Base-by-base conservation (phyloP, 2,888 invertebrate genomes). In the Cheilosia variabilis region DNA sequence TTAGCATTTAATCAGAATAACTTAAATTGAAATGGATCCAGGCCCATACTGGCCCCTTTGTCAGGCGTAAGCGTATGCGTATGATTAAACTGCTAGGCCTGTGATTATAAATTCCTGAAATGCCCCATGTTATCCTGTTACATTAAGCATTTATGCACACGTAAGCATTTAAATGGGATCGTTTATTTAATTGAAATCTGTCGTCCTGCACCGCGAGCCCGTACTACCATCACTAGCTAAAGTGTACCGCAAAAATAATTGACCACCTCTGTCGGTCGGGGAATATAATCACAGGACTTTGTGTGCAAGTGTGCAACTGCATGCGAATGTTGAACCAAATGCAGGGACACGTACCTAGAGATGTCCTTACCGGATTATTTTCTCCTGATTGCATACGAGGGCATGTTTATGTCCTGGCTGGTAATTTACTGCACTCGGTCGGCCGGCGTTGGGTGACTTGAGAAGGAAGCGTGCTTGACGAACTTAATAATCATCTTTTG, bases 1-100 rank as follows among this genome's bases (percentile, higher is more conserved):
- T 87, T 78, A 82, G 82, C 77, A 87, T 87, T 87, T 87, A 87
- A 87, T 87, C 87, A 82, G 78, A 87, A 87, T 87, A 87, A 87
- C 82, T 87, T 82, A 87, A 87, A 87, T 87, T 78, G 82, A 87
- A 82, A 87, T 78, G 78, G 77, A 87, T 87, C 87, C 78, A 73
- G 10, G 43, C 27, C 19, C 45, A 24, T 15, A n/a, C 27, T 5
- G 10, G 22, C 13, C 31, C 45, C 47, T n/a, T 22, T 53, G 4
- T 57, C 55, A 9, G 9, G 10, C 34, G 34, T 58, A 15, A 15
- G 4, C 19, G 24, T 24, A 13, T 24, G 15, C 24, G 45, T 73
- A 60, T 80, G 79, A 79, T 84, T 75, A 57, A 65, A 52, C 71
- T 72, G 68, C 55, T 77, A 77, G 34, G 52, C 63, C 68, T 77